These are phyloP conservation scores for Dysmachus trigonus DNA, from an alignment of 2,888 invertebrate genomes.

Conservation along the genomic window DNA sequence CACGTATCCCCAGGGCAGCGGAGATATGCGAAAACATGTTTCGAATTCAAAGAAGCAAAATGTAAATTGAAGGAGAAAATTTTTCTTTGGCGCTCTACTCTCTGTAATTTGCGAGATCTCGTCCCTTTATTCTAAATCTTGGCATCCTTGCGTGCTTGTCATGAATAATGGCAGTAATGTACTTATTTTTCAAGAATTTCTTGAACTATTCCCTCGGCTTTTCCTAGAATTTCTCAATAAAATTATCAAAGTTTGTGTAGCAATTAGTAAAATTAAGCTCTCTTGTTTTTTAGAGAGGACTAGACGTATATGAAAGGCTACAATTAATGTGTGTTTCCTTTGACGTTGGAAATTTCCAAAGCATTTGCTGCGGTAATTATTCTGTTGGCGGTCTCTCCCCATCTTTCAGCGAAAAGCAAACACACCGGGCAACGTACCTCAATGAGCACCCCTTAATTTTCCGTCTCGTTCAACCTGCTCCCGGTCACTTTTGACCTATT, in stretches of 20 bases:
- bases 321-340: background rate
- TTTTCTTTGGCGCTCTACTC: background rate
- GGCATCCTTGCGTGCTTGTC: background rate
- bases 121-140: background rate
- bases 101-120: background rate
- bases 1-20: conserved; percentile 12
- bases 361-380: background rate
- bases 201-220: background rate
- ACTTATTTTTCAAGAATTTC: background rate
- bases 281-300: background rate
- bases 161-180: conserved; percentile 15
- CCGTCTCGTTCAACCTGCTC: background rate
- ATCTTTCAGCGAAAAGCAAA: background rate
- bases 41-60: conserved; percentile 23
- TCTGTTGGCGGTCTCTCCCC: background rate
- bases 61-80: background rate
- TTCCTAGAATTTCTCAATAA: background rate
- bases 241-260: background rate
- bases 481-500: conserved; percentile 36
- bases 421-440: background rate
- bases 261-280: background rate
- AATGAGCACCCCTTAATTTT: background rate
- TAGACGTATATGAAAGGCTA: background rate
- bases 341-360: background rate
- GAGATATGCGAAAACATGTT: conserved; percentile 31